Evolutionary conservation across 2,113 vertebrate genomes (phyloP).

Genomic region (pig (Sus scrofa)): DNA sequence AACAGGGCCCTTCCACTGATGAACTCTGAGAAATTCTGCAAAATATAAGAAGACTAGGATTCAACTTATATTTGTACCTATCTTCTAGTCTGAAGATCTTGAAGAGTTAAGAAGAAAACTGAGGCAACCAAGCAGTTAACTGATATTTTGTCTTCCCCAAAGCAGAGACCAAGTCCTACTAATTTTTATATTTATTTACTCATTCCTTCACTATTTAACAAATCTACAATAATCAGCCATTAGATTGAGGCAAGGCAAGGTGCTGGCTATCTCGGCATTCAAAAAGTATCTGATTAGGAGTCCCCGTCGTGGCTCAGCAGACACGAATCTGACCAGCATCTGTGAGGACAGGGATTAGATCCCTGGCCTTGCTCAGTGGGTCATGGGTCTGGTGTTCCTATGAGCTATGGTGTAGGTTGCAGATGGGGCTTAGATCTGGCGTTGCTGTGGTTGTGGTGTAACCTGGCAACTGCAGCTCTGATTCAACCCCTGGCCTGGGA

Average conservation of each 20-base stretch:
- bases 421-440: no score
- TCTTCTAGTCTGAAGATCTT: not conserved
- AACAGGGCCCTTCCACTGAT: not conserved
- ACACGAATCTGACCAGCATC: no score
- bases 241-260: not conserved
- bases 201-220: slow-evolving; percentile 15
- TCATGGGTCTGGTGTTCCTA: no score
- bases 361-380: no score
- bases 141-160: not conserved
- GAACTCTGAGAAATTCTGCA: not conserved
- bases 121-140: not conserved
- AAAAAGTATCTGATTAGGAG: not conserved
- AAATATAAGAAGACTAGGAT: not conserved
- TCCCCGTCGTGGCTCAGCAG: no score
- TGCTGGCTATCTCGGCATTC: not conserved
- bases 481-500: no score
- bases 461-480: no score
- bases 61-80: not conserved
- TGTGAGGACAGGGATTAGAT: no score
- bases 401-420: no score
- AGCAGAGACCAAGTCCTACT: slow-evolving; percentile 2
- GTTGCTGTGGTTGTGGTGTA: no score
- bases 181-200: slow-evolving; percentile 29
- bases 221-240: slow-evolving; percentile 16
- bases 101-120: not conserved